Base-by-base conservation (phyloP, 1,140 invertebrate species). In the Brachionus paranguensis region DNA sequence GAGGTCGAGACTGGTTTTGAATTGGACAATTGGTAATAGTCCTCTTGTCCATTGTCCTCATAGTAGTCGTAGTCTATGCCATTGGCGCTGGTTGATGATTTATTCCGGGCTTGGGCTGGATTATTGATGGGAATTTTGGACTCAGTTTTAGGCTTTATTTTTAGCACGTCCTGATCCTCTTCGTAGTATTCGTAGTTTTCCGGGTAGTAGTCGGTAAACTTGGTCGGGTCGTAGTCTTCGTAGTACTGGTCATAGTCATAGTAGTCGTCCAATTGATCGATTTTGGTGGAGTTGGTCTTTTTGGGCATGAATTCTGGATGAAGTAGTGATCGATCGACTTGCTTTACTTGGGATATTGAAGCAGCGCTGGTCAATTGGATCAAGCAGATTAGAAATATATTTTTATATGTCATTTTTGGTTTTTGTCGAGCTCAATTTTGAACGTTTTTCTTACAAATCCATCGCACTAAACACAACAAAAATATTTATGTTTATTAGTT, bases 21-120 rank as follows among this genome's bases (percentile, higher is more conserved):
- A 64, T 81, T 81, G n/a, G 78, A 43, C 33, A 81, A 11, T 27
- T 81, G 27, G 17, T 81, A 81, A 37, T 81, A 81, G 37, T 81
- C 78, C 8, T 81, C 53, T 1, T 81, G 29, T n/a, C 53, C 78
- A 29, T 29, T 64, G 55, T 65, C 78, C n/a, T 76, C 45, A 12
- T 81, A 20, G 27, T 47, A 47, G 12, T 76, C 72, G 20, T 76
- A 76, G 47, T 76, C 72, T 1, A 20, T 43, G n/a, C 7, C 17
- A 0, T 72, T 41, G 12, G 17, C 3, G 10, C 41, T 43, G 14
- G 20, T 68, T n/a, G 27, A 12, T 6, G 33, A 17, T 17, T 43
- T 17, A 17, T 70, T 70, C 33, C 5, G 33, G 17, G 10, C 10
- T 72, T 72, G 41, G 7, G 10, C 24, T 41, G 27, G 14, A 11